These are phyloP conservation scores for Notolepis coatsorum DNA, from an alignment of 2,797 vertebrate species.

Conservation along the genomic window DNA sequence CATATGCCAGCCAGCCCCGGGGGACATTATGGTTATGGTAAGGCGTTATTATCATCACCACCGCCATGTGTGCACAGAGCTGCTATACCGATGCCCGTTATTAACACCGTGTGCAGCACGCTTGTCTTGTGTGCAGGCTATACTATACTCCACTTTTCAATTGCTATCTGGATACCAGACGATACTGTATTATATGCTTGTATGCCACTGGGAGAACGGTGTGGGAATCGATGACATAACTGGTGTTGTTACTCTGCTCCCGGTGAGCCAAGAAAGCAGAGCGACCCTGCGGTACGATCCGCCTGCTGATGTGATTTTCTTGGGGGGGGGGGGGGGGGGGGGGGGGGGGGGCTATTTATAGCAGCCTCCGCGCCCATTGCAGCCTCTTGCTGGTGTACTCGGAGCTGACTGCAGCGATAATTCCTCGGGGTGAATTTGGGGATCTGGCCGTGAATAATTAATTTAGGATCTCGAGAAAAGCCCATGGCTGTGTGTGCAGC, in stretches of 20 bases:
- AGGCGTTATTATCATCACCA: too few species aligned
- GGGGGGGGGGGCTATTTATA: slow-evolving; percentile 80
- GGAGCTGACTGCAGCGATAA: slow-evolving; percentile 69
- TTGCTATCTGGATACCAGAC: too few species aligned
- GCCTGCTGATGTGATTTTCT: slow-evolving; percentile 73
- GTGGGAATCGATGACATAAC: slow-evolving; percentile 77
- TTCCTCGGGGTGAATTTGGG: slow-evolving; percentile 52
- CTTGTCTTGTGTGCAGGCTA: too few species aligned
- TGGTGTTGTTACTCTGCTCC: slow-evolving; percentile 61
- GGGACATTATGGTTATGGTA: too few species aligned
- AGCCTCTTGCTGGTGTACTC: slow-evolving; percentile 57
- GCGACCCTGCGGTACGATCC: slow-evolving; percentile 73
- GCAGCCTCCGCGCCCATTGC: slow-evolving; percentile 63
- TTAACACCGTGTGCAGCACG: too few species aligned
- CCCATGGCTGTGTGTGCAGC: too few species aligned
- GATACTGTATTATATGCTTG: too few species aligned
- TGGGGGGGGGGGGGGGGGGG: too few species aligned
- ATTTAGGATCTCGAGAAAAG: slow-evolving; percentile 38
- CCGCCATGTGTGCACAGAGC: too few species aligned
- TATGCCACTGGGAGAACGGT: slow-evolving; percentile 39
- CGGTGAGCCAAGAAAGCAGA: slow-evolving; percentile 51
- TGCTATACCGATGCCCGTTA: too few species aligned
- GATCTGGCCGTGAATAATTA: slow-evolving; percentile 64
- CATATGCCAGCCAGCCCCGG: too few species aligned
- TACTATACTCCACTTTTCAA: too few species aligned